Conservation (phyloP, 1,140 invertebrate genomes). For the Frieseomelitta varia region DNA sequence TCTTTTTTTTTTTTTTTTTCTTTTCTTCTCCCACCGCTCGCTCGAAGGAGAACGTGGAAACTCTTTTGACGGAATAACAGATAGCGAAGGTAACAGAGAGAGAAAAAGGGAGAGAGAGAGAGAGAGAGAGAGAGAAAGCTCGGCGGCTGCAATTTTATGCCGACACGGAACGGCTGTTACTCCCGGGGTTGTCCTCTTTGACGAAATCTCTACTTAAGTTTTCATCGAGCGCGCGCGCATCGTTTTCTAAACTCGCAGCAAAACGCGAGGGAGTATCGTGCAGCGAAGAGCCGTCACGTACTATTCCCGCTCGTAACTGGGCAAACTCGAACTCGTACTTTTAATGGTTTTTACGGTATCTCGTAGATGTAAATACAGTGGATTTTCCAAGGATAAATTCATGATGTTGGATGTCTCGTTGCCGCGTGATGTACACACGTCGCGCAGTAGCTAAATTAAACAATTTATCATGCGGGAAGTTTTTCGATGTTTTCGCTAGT, state of each 20-base stretch:
- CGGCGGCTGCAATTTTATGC: conserved; percentile 20
- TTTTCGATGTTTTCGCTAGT: too few species aligned
- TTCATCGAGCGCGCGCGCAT: neutral
- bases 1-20: neutral
- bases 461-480: too few species aligned
- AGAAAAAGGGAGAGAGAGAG: neutral
- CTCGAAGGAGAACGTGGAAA: conserved; percentile 23
- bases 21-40: neutral
- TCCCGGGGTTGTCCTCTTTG: conserved; percentile 25
- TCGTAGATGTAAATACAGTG: neutral
- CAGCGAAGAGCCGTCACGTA: neutral
- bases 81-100: neutral
- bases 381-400: neutral
- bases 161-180: conserved; percentile 46
- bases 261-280: neutral
- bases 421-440: too few species aligned
- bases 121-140: neutral
- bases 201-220: conserved; percentile 46
- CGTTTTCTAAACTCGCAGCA: conserved; percentile 16
- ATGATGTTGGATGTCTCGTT: too few species aligned
- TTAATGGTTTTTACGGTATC: too few species aligned
- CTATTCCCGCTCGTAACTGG: neutral
- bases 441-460: too few species aligned
- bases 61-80: conserved; percentile 38
- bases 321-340: too few species aligned